phyloP scores from a whole-genome alignment of 2,797 vertebrate species.

The Urocyon cinereoargenteus region DNA sequence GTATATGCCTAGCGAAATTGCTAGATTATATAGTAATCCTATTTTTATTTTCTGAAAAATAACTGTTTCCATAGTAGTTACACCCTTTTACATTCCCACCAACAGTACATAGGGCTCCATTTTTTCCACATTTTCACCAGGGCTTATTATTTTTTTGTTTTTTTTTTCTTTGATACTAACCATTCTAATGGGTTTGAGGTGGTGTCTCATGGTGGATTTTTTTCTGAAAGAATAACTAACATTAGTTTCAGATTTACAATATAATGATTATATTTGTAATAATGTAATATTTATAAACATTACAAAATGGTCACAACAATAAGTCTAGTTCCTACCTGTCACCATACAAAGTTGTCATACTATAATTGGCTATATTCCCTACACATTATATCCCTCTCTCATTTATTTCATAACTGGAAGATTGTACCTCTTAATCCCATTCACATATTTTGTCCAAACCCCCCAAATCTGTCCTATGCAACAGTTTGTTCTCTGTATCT shows the following conservation, averaged over 20 bases:
- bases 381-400: background rate
- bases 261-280: background rate
- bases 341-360: background rate
- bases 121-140: background rate
- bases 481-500: background rate
- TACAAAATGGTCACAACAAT: background rate
- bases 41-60: background rate
- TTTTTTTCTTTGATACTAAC: background rate
- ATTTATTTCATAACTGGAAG: background rate
- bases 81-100: background rate
- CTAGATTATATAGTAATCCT: background rate
- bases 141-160: background rate
- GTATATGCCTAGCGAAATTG: background rate
- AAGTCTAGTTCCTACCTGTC: background rate
- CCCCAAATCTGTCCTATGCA: background rate
- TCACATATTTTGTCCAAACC: background rate
- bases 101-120: background rate
- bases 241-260: background rate
- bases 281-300: background rate
- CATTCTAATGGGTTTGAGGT: background rate
- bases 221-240: background rate
- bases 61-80: background rate
- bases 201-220: background rate
- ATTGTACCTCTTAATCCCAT: background rate
- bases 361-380: background rate